Evolutionary conservation across 2,797 vertebrate species (phyloP), one percentile per base, ranked within the genome.

Genomic region (Lemur catta): DNA sequence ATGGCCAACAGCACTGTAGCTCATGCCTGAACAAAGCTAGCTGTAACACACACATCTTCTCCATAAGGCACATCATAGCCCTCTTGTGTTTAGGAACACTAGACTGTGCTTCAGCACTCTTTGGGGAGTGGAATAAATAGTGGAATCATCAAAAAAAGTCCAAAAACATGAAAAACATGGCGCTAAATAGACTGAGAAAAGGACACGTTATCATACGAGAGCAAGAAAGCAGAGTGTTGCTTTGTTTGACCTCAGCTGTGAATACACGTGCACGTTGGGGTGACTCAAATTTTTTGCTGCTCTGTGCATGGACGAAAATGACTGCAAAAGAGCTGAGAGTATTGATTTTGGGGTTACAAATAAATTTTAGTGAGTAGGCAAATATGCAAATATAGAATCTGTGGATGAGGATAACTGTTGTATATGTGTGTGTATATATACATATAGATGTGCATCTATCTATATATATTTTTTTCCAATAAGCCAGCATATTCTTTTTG

Each of bases 241-340:
- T 6, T 81, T 8, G 67, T 35, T 59, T 2, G 14, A 7, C 24
- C 30, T 59, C 46, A 38, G 33, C 72, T n/a, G 46, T n/a, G 11
- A 35, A 28, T 10, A 35, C 24, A 46, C 4, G 2, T 2, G 28
- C 0, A 0, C 7, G 1, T 9, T 22, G 26, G n/a, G 50, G 59
- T 1, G 13, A 63, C 24, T 48, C 26, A 7, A 0, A 28, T 14
- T 38, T 41, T 81, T 67, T 46, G 50, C 74, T 50, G 10, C 8
- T 74, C n/a, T 26, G 0, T 18, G 17, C 4, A 18, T 38, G n/a
- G 8, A 18, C 14, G 0, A 48, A 33, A 8, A 30, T 67, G 63
- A 63, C 17, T 4, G 4, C 33, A 35, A 28, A 13, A 57, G 86
- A 63, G 8, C 61, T 79, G 22, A 0, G 9, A 61, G 9, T 6